These are phyloP conservation scores for Trachelus tabidus DNA, from an alignment of 2,888 invertebrate species.

Conservation along the genomic window DNA sequence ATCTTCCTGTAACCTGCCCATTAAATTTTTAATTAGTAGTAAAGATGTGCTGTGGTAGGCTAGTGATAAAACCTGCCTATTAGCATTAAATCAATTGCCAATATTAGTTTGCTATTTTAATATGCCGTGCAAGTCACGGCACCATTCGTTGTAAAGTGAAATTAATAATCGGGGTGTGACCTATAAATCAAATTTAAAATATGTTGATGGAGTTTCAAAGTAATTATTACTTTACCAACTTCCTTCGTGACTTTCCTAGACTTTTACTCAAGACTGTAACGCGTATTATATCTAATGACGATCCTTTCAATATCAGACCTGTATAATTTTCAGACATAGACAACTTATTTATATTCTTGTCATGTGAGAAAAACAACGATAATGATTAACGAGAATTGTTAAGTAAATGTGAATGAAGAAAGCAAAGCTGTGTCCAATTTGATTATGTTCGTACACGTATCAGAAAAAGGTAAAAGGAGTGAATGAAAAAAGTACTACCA, in stretches of 20 bases:
- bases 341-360: background rate
- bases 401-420: background rate
- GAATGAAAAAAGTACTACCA: background rate
- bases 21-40: conserved; percentile 44
- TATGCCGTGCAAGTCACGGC: conserved; percentile 47
- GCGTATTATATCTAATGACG: background rate
- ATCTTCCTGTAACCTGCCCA: conserved; percentile 57
- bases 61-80: conserved; percentile 18
- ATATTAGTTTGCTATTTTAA: conserved; percentile 23
- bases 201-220: background rate
- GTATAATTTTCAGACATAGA: background rate
- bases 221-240: background rate
- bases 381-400: background rate
- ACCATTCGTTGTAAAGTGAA: conserved; percentile 29
- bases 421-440: background rate
- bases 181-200: conserved; percentile 21
- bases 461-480: background rate
- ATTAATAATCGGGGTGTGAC: conserved; percentile 21
- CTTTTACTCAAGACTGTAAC: background rate
- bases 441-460: background rate
- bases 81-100: conserved; percentile 22
- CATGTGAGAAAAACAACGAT: background rate
- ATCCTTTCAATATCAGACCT: background rate
- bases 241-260: background rate
- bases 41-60: conserved; percentile 21